phyloP scores from a whole-genome alignment of 2,888 invertebrate species.

The Syrphus vitripennis region DNA sequence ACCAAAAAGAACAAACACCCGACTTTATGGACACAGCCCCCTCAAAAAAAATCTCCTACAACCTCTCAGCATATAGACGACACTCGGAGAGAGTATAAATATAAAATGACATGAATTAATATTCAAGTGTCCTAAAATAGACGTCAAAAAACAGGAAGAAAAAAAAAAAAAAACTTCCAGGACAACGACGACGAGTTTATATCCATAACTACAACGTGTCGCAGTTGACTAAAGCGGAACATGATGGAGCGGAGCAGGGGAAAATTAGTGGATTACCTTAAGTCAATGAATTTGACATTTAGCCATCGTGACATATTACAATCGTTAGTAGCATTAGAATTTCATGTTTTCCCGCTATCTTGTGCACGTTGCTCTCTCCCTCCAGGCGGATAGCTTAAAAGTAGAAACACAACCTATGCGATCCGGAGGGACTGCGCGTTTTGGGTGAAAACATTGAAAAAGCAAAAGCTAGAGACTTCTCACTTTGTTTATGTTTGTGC shows the following conservation, averaged over 20 bases:
- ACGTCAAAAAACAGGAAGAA: slow-evolving; percentile 20
- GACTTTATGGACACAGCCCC: not conserved
- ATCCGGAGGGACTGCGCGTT: no score
- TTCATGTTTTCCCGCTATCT: slow-evolving; percentile 18
- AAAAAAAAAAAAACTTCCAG: slow-evolving; percentile 25
- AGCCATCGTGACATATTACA: slow-evolving; percentile 68
- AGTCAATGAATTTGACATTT: slow-evolving; percentile 70
- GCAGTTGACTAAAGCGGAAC: slow-evolving; percentile 8
- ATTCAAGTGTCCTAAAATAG: slow-evolving; percentile 70
- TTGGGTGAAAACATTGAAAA: not conserved
- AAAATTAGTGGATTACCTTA: slow-evolving; percentile 67
- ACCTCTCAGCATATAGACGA: not conserved
- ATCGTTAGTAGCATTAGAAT: slow-evolving; percentile 54
- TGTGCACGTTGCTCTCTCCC: not conserved
- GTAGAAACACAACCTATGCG: not conserved
- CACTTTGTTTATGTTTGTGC: not conserved
- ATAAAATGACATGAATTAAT: slow-evolving; percentile 71
- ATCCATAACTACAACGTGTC: slow-evolving; percentile 47
- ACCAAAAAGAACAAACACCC: not conserved
- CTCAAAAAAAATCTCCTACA: not conserved
- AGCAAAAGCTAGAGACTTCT: slow-evolving; percentile 3
- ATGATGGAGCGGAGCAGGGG: not conserved
- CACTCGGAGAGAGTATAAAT: slow-evolving; percentile 21
- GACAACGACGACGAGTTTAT: not conserved
- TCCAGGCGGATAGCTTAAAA: not conserved